These are phyloP conservation scores for Microcaecilia unicolor DNA, from an alignment of 2,797 vertebrate species.

Conservation along the genomic window DNA sequence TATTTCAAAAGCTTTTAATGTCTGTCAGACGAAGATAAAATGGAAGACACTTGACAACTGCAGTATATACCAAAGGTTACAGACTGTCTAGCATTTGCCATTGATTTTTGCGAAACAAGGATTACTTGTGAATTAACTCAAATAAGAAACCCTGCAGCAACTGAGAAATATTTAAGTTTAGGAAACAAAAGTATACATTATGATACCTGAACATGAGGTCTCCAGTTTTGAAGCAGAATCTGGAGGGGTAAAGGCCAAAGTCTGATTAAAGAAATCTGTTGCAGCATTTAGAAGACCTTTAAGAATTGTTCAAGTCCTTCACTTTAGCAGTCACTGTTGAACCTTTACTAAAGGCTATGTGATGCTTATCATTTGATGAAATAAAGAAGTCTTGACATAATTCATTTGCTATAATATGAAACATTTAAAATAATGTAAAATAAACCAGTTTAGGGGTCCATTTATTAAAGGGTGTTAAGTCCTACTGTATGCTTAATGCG, in stretches of 20 bases:
- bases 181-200: not conserved
- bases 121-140: slow-evolving; percentile 1
- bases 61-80: not conserved
- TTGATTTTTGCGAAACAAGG: not conserved
- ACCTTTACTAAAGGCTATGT: slow-evolving; percentile 16
- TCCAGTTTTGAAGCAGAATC: not conserved
- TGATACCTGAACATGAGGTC: not conserved
- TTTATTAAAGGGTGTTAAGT: too few relatives aligned
- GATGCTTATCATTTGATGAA: slow-evolving; percentile 13
- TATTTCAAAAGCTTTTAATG: too few relatives aligned
- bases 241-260: not conserved
- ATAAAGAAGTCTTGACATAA: slow-evolving; percentile 1
- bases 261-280: not conserved
- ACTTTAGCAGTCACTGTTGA: not conserved
- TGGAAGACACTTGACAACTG: not conserved
- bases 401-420: too few relatives aligned
- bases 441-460: slow-evolving; percentile 28
- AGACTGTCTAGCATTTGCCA: not conserved
- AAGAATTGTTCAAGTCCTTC: slow-evolving; percentile 1
- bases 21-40: not conserved
- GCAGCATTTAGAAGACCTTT: not conserved
- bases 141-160: not conserved
- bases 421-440: slow-evolving; percentile 27
- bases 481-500: too few relatives aligned
- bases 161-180: slow-evolving; percentile 5